Base-by-base conservation (phyloP, 2,888 invertebrate genomes). In the Parochlus steinenii region DNA sequence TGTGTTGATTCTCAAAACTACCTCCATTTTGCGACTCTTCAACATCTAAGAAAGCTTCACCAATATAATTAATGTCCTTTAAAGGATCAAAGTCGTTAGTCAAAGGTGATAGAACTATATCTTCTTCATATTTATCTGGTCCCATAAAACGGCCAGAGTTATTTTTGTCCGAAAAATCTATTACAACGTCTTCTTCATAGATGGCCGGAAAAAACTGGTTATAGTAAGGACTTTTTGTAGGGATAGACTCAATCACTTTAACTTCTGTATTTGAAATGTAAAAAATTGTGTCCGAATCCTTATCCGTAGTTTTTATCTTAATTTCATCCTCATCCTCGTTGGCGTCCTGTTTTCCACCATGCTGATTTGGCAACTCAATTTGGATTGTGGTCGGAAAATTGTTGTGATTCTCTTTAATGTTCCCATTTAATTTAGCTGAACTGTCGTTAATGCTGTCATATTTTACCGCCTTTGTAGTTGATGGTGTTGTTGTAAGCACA, bases 201-300 rank as follows among this genome's bases (percentile, higher is more conserved):
- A 53, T 55, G 27, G 49, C 53, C 4, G 58, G 60, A 40, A 56
- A 56, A 43, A 56, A 57, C 33, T 56, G 55, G 39, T 35, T 49
- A 48, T 0, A 33, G 24, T 20, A n/a, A 3, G 47, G 46, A 16
- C 47, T 49, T 5, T 44, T 35, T 0, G 52, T 52, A 25, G 58
- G 57, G 11, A 53, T 39, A 1, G 58, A 56, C 31, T 59, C 58
- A 3, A 57, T 54, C 14, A 59, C 58, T 44, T 59, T 59, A 0
- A 59, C 58, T 41, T 59, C 58, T 1, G 58, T 59, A 34, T 59
- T 59, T n/a, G 58, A 59, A 5, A 59, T 59, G 33, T 59, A 59
- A 42, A 59, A 59, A 23, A 59, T 58, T 3, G 58, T 59, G 38
- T 59, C 60, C 0, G 59, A 58, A 32, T 59, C 58, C 6, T 56